phyloP scores from a whole-genome alignment of 2,113 vertebrate genomes.

The Chunga burmeisteri region DNA sequence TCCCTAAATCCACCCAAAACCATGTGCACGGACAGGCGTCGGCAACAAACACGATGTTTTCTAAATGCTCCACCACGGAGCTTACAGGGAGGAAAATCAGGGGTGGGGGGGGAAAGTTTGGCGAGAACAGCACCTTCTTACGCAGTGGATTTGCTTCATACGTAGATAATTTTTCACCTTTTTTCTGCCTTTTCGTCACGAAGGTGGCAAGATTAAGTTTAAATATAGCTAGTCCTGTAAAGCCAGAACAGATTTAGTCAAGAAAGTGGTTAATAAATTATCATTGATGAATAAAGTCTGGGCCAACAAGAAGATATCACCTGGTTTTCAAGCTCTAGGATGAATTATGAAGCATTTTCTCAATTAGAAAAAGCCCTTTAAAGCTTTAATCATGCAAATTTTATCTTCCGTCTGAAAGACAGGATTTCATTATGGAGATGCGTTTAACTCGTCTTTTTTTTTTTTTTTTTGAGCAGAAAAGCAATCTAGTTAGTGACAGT shows the following conservation, averaged over 20 bases:
- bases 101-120: rapidly evolving
- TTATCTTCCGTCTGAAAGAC: neutral
- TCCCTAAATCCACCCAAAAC: neutral
- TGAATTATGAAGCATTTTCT: constrained; percentile 12
- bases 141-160: rapidly evolving
- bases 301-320: neutral
- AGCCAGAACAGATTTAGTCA: neutral
- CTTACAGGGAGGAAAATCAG: neutral
- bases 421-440: neutral
- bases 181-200: rapidly evolving
- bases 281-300: neutral
- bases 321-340: neutral
- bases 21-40: neutral
- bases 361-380: constrained; percentile 11
- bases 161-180: rapidly evolving
- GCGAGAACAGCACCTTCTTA: neutral
- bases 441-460: neutral
- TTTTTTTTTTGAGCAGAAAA: neutral
- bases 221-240: neutral
- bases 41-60: neutral
- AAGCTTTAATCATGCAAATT: constrained; percentile 44
- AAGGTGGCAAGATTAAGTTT: neutral
- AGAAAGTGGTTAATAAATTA: neutral
- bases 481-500: neutral
- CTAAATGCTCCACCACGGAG: neutral